Percentiles rank a stretch among this genome's conserved stretches.
These are phyloP conservation scores for Pentamera pediparva DNA, from an alignment of 53 echinoderm and acorn worm species.

Conservation along the genomic window DNA sequence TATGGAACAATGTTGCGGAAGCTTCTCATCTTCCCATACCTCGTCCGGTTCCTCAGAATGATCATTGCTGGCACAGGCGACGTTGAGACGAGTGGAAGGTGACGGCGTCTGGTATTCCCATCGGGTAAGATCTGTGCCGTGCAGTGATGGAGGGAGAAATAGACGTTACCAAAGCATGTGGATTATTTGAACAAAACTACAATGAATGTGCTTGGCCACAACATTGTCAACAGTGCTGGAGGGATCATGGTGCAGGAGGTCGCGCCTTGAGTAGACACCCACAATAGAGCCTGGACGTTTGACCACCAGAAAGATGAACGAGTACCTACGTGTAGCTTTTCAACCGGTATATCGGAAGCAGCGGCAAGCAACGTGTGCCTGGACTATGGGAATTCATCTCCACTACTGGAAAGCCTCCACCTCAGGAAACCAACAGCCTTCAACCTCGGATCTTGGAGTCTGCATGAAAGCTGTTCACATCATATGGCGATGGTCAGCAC, in stretches of 20 bases:
- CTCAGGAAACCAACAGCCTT: too few species aligned
- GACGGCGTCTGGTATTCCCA: slow-evolving; percentile 16
- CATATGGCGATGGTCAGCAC: too few species aligned
- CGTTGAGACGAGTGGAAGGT: slow-evolving; percentile 6
- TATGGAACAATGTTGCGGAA: too few species aligned
- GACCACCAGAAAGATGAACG: slow-evolving; percentile 21
- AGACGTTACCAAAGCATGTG: slow-evolving; percentile 50
- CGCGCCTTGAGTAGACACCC: background rate
- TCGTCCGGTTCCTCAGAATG: slow-evolving; percentile 3
- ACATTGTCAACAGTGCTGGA: slow-evolving; percentile 38
- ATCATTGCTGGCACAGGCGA: background rate
- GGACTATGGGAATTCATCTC: too few species aligned
- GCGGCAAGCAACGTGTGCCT: slow-evolving; percentile 31
- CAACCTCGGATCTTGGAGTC: too few species aligned
- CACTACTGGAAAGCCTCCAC: too few species aligned
- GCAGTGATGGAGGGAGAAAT: slow-evolving; percentile 38
- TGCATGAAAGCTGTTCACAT: too few species aligned
- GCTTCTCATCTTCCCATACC: too few species aligned
- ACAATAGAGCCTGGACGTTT: background rate
- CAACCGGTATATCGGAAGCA: slow-evolving; percentile 17
- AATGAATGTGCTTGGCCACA: slow-evolving; percentile 33
- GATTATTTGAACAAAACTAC: slow-evolving; percentile 43
- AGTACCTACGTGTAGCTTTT: slow-evolving; percentile 37
- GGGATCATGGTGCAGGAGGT: slow-evolving; percentile 53
- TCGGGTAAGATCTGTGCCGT: slow-evolving; percentile 38